Evolutionary conservation across 2,888 invertebrate genomes (phyloP).

Genomic region (Pammene fasciana): DNA sequence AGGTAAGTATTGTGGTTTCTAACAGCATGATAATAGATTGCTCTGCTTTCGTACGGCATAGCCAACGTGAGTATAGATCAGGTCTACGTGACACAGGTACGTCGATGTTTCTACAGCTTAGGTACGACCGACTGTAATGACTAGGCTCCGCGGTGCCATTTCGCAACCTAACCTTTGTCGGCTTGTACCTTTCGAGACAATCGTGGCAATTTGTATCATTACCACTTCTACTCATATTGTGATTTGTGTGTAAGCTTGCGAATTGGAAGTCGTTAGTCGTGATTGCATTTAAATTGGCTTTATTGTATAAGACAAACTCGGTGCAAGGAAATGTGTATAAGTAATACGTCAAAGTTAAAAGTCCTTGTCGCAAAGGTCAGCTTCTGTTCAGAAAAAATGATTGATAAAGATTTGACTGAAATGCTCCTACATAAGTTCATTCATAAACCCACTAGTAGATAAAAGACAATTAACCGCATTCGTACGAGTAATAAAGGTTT

Average conservation of each 20-base stretch:
- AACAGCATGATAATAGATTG: too few relatives aligned
- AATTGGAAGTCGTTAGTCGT: constrained; percentile 60
- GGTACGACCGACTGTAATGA: constrained; percentile 54
- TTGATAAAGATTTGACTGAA: not conserved
- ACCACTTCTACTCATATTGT: constrained; percentile 65
- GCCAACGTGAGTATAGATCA: not conserved
- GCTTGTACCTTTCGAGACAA: constrained; percentile 58
- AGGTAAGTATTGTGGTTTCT: too few relatives aligned
- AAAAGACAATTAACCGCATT: constrained; percentile 43
- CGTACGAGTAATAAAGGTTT: constrained; percentile 49
- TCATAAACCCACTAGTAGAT: constrained; percentile 15
- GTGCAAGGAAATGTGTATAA: constrained; percentile 40
- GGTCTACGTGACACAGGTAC: constrained; percentile 2
- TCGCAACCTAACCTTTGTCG: constrained; percentile 62
- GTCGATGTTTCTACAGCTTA: constrained; percentile 15
- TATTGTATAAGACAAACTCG: constrained; percentile 54
- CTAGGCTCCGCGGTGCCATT: constrained; percentile 50
- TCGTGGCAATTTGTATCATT: constrained; percentile 69
- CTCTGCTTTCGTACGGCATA: too few relatives aligned
- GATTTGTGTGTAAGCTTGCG: constrained; percentile 59
- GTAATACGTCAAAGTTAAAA: constrained; percentile 7
- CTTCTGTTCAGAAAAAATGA: constrained; percentile 15
- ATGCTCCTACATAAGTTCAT: constrained; percentile 24
- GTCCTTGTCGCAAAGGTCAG: constrained; percentile 22
- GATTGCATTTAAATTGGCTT: constrained; percentile 73